Conservation (phyloP, 2,113 vertebrate species). For the Balaenoptera acutorostrata region DNA sequence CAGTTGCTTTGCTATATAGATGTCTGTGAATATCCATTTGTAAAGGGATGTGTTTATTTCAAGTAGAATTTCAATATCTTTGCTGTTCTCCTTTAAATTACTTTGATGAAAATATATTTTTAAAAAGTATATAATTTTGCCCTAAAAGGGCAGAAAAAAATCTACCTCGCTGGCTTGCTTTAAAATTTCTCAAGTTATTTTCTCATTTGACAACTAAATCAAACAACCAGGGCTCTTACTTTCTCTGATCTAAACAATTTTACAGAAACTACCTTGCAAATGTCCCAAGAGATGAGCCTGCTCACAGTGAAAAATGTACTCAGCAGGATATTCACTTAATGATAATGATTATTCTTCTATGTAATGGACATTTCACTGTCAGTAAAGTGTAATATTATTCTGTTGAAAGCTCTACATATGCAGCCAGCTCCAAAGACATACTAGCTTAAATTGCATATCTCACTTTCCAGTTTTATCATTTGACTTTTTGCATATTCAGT, state of each 20-base stretch:
- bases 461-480: slow-evolving; percentile 35
- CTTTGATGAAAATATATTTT: background rate
- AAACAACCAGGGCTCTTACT: slow-evolving; percentile 3
- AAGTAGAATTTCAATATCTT: background rate
- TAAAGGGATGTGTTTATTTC: background rate
- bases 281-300: background rate
- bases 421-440: slow-evolving; percentile 28
- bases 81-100: background rate
- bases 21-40: background rate
- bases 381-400: slow-evolving; percentile 63
- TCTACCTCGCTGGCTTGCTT: background rate
- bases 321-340: slow-evolving; percentile 63
- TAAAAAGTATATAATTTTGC: background rate
- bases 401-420: slow-evolving; percentile 51
- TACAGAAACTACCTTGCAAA: background rate
- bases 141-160: background rate
- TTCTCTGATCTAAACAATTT: slow-evolving; percentile 61
- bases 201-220: slow-evolving; percentile 60
- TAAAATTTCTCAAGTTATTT: slow-evolving; percentile 41
- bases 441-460: slow-evolving; percentile 10
- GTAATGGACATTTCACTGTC: slow-evolving; percentile 66
- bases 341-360: slow-evolving; percentile 65
- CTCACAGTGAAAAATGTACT: slow-evolving; percentile 37
- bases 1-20: background rate
- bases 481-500: slow-evolving; percentile 11